Base-by-base conservation (phyloP, 2,888 invertebrate species). In the Limnephilus auricula region DNA sequence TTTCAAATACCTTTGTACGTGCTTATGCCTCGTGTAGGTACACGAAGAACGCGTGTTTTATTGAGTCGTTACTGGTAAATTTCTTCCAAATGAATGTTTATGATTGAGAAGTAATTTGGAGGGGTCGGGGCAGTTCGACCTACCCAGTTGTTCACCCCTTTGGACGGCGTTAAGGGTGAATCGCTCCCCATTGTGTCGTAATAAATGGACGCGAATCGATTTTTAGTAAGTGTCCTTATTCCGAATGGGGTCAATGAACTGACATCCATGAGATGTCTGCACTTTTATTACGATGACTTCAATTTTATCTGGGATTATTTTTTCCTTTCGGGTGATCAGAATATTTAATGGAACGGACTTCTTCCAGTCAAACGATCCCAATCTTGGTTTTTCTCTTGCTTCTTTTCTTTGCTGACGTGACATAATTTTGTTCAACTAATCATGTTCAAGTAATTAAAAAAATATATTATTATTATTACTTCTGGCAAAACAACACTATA, bases 121-220 rank as follows among this genome's bases (percentile, higher is more conserved):
- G 83, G 85, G 82, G 78, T 25, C 45, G 65, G 79, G 79, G 85
- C 65, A 25, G 65, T 25, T 9, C 9, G 65, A 65, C 25, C 65
- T 65, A 65, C 65, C 65, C 25, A 40, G 82, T 88, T 50, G 34
- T 32, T 82, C 34, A 82, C 91, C 87, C 65, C 86, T 92, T 89
- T 50, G 50, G 78, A 84, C 89, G 86, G 89, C 78, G 90, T 89
- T 87, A 92, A 92, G 91, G 93, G 92, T 86, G 92, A 90, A 90
- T 90, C 87, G 89, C 78, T 93, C 93, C 92, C 93, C 89, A 89
- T 91, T 93, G 92, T 92, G 93, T 91, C 92, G 79, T 91, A 90
- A 92, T 93, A 93, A 93, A 92, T 93, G 93, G 92, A 91, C 89
- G 78, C 25, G 89, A 79, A 93, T 93, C 93, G 92, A 93, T 93